These are phyloP conservation scores for Acanthacorydalis orientalis DNA, from an alignment of 2,888 invertebrate species.

Conservation along the genomic window DNA sequence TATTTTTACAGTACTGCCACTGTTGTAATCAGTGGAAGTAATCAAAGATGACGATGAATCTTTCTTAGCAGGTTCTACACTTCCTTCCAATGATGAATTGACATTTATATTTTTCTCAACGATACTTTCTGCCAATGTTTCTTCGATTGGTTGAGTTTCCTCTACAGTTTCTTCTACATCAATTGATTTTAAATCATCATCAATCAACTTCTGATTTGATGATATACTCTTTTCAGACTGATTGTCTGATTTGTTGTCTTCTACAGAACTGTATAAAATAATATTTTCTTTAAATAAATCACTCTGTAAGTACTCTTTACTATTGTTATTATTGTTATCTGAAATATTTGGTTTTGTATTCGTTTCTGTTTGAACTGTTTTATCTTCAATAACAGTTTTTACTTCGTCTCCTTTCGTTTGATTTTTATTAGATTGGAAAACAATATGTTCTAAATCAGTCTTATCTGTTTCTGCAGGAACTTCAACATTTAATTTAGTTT, in stretches of 20 bases:
- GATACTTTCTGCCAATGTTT: too few species aligned
- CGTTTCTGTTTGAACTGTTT: neutral
- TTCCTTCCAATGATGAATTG: too few species aligned
- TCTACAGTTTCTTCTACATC: too few species aligned
- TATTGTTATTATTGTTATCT: neutral
- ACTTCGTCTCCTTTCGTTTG: neutral
- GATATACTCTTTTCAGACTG: too few species aligned
- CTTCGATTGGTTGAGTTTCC: too few species aligned
- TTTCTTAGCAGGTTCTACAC: constrained; percentile 2
- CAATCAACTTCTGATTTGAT: too few species aligned
- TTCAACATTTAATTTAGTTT: neutral
- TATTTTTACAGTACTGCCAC: neutral
- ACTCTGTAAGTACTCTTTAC: neutral
- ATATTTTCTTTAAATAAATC: neutral
- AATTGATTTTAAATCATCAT: too few species aligned
- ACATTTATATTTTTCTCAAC: too few species aligned
- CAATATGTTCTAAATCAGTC: neutral
- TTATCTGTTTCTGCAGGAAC: neutral
- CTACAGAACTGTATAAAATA: too few species aligned
- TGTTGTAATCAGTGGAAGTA: constrained; percentile 1
- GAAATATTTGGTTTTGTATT: neutral
- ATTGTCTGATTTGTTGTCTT: too few species aligned
- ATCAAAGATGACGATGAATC: neutral
- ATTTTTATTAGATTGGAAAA: neutral
- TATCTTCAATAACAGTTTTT: neutral